Base-by-base conservation (phyloP, 2,113 vertebrate species). In the Platichthys stellatus region DNA sequence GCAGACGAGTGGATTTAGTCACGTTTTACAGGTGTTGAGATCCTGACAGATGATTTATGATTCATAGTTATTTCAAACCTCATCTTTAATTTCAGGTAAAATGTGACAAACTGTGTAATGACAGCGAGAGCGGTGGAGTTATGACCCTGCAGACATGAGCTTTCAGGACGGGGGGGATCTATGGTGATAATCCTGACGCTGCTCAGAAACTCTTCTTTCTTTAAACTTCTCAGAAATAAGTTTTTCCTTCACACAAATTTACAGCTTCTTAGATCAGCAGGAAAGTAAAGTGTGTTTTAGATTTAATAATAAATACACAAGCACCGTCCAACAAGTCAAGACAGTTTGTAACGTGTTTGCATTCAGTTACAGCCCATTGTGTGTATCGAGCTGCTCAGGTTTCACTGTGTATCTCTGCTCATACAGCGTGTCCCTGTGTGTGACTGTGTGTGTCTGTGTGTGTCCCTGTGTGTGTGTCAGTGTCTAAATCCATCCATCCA, bases 401-500 rank as follows among this genome's bases (percentile, higher is more conserved):
- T 85, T 87, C 88, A 74, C 68, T 21, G 51, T 6, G 31, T 3
- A 64, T 76, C 23, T 58, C 63, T 64, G 21, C 54, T n/a, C 65
- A 59, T 58, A 51, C 31, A 12, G 18, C 51, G 57, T 63, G 66
- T 71, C 35, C 49, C 35, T 49, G 13, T 71, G 28, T 31, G 28
- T 31, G 28, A 6, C 28, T 1, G 0, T 31, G 28, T 31, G 28
- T 31, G 28, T 28, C 3, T 4, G 4, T 5, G 4, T 5, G 28
- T 28, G 26, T 28, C 26, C 4, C 3, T 28, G 3, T 4, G 26
- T 28, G 26, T 28, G 26, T 28, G 26, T 28, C 26, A 53, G 14
- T 66, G 28, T 83, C 49, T 62, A 78, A 80, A 87, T 86, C 49
- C 54, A 73, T 58, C 80, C 38, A 38, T 68, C 74, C 18, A 72